These are phyloP conservation scores for Keiferia lycopersicella DNA, from an alignment of 2,888 invertebrate genomes.

Conservation along the genomic window DNA sequence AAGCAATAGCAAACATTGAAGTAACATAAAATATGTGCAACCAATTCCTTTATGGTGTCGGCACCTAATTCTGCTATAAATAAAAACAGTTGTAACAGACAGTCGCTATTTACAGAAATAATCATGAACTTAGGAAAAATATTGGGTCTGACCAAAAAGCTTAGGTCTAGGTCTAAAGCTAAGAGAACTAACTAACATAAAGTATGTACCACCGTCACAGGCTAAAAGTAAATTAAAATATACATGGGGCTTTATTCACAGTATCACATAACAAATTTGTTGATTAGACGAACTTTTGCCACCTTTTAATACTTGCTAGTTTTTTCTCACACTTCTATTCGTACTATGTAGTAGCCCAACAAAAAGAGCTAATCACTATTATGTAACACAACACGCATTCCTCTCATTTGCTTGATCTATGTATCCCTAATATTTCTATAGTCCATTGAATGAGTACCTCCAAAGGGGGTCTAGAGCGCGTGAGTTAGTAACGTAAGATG, in stretches of 20 bases:
- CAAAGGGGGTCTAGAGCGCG: too few relatives aligned
- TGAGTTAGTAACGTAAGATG: too few relatives aligned
- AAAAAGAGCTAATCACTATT: too few relatives aligned
- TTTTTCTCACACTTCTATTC: not conserved
- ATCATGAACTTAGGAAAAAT: slow-evolving; percentile 10
- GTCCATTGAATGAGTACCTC: too few relatives aligned
- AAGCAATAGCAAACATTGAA: not conserved
- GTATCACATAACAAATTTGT: not conserved
- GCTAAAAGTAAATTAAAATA: slow-evolving; percentile 25
- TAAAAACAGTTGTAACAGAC: not conserved
- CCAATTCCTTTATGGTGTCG: not conserved
- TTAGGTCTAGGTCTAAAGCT: slow-evolving; percentile 13
- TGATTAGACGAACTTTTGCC: not conserved
- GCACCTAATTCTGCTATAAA: not conserved
- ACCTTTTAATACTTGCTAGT: not conserved
- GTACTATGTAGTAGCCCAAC: too few relatives aligned
- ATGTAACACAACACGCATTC: too few relatives aligned
- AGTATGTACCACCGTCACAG: slow-evolving; percentile 29
- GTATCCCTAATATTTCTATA: too few relatives aligned
- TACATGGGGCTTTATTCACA: slow-evolving; percentile 17
- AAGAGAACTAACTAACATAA: slow-evolving; percentile 16
- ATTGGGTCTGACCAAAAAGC: slow-evolving; percentile 20
- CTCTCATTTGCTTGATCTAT: too few relatives aligned
- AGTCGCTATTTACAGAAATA: slow-evolving; percentile 22
- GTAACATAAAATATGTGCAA: slow-evolving; percentile 4